Base-by-base conservation (phyloP, 2,797 vertebrate genomes). In the Vireo griseus region DNA sequence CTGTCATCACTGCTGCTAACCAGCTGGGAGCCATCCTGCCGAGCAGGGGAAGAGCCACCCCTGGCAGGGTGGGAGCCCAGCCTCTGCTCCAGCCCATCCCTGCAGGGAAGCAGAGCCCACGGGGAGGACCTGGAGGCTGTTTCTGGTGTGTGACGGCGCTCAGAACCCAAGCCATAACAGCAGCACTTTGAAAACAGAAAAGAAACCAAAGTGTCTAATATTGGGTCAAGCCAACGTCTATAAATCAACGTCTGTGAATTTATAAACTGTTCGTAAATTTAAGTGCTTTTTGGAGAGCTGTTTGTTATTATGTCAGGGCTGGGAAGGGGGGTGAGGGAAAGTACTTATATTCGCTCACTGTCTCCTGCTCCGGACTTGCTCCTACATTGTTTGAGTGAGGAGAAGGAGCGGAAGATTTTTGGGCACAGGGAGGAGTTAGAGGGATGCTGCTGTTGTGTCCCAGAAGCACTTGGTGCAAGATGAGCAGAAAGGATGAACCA, bases 221-320 rank as follows among this genome's bases (percentile, higher is more conserved):
- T 86, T 96, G 92, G 85, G 86, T 96, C 95, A 95, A 97, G 97
- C 97, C 97, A 97, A 97, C 71, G 18, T 90, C 96, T 97, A 96
- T 98, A 98, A 98, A 98, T 98, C 97, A 97, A 92, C 48, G 96
- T 98, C 97, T 86, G 96, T 96, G 96, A 97, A 97, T 98, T 98
- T 98, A 98, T 97, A 98, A 97, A 98, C 97, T 97, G 97, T 98
- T 98, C 97, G 47, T 97, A 97, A 98, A 97, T 94, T 95, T 98
- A 98, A 98, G 97, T 98, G 97, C 97, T 95, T 98, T 98, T 97
- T 97, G 96, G 95, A 96, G 95, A 97, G 95, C 97, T 98, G 96
- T 97, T 97, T 97, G 97, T 97, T 97, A 97, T 96, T 95, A 96
- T 96, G 97, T 96, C 90, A 75, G 74, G 86, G 76, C 73, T 72